Evolutionary conservation across 2,888 invertebrate species (phyloP).

Genomic region (Brenthis daphne): DNA sequence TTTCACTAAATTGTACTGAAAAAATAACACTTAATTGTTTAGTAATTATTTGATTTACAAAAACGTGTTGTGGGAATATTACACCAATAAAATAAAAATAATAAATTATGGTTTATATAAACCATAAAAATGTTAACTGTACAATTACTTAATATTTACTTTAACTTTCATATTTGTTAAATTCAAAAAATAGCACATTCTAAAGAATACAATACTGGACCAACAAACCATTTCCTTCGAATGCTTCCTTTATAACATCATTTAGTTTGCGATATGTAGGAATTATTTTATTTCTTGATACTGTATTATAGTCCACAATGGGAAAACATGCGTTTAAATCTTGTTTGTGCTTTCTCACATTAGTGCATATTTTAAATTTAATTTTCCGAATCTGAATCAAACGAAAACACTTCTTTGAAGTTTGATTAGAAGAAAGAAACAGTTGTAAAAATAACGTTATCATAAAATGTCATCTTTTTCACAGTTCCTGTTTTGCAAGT

Average conservation of each 20-base stretch:
- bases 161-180: neutral
- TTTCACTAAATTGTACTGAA: neutral
- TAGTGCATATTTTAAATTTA: conserved; percentile 61
- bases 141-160: too few relatives aligned
- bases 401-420: neutral
- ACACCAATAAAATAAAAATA: too few relatives aligned
- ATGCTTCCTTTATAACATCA: conserved; percentile 54
- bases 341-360: conserved; percentile 49
- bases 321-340: conserved; percentile 58
- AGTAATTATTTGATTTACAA: neutral
- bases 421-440: neutral
- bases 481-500: too few relatives aligned
- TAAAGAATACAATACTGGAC: neutral
- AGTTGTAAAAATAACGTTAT: neutral
- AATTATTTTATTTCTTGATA: conserved; percentile 35
- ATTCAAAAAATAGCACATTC: neutral
- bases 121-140: too few relatives aligned
- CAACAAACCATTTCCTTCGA: conserved; percentile 52
- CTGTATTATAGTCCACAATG: conserved; percentile 49
- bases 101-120: too few relatives aligned
- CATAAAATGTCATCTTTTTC: too few relatives aligned
- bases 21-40: neutral
- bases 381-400: conserved; percentile 60
- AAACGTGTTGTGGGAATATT: too few relatives aligned
- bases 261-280: conserved; percentile 55